Percentiles rank a stretch among this genome's conserved stretches.
Evolutionary conservation across 1,140 invertebrate species (phyloP).

Genomic region (Saccostrea echinata): DNA sequence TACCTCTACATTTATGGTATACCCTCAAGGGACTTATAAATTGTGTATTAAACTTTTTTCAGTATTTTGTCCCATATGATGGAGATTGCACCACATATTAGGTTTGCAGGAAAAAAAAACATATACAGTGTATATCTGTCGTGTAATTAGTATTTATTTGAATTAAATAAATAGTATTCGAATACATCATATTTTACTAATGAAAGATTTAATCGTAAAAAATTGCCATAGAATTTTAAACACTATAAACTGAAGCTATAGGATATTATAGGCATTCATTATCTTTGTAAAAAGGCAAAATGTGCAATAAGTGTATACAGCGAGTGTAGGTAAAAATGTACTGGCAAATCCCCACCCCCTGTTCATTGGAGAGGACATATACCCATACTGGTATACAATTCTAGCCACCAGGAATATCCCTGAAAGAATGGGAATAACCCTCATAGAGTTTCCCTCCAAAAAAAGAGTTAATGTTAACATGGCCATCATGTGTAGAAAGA

Average conservation of each 20-base stretch:
- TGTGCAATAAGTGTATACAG: constrained; percentile 24
- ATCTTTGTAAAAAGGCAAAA: constrained; percentile 27
- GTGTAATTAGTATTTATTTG: too few relatives aligned
- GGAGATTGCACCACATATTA: too few relatives aligned
- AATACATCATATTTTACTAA: too few relatives aligned
- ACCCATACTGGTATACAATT: constrained; percentile 34
- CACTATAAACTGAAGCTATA: background rate
- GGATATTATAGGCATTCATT: background rate
- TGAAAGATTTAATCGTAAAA: too few relatives aligned
- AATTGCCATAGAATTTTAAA: too few relatives aligned
- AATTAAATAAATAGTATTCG: too few relatives aligned
- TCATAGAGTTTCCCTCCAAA: constrained; percentile 20
- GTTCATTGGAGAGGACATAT: constrained; percentile 18
- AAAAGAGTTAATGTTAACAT: constrained; percentile 24
- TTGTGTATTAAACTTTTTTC: too few relatives aligned
- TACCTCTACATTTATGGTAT: too few relatives aligned
- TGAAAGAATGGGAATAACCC: constrained; percentile 37
- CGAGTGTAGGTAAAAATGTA: constrained; percentile 44
- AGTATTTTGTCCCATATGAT: too few relatives aligned
- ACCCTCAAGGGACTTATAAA: too few relatives aligned
- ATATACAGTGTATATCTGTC: too few relatives aligned
- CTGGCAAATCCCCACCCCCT: constrained; percentile 33
- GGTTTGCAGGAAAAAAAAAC: too few relatives aligned
- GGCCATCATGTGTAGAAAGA: constrained; percentile 39
- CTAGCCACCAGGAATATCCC: constrained; percentile 41